Base-by-base conservation (phyloP, 2,888 invertebrate species). In the Cephus nigrinus region DNA sequence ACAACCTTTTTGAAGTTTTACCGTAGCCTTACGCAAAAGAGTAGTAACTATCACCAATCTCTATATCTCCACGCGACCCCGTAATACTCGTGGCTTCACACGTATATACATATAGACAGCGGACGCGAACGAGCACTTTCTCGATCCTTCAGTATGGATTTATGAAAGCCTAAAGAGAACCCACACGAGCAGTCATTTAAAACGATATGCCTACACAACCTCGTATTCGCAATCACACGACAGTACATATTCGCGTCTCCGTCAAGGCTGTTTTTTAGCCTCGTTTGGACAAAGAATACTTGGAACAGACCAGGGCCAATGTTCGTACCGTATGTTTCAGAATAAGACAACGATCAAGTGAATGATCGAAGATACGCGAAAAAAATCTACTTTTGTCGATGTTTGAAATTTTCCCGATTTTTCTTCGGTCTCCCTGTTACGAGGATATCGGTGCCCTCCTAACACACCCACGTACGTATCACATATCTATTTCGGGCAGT, bases 401-500 rank as follows among this genome's bases (percentile, higher is more conserved):
- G 9, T 9, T 23, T 9, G 23, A 23, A 40, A 55, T 55, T 15
- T 40, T 40, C 55, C 9, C 23, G 9, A 23, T 9, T 55, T 55
- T 55, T 55, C 55, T 55, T 23, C 23, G 2, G 55, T 55, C 9
- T 55, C 55, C 9, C 55, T 55, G 23, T 55, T 55, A 55, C 55
- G 55, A 55, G 55, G 55, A 23, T 55, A 55, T 55, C 55, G 55
- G 55, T 55, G 55, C 55, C 55, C 9, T 55, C 55, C 23, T 55
- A 55, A 33, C 71, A 71, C 83, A 87, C 87, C 81, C 87, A 87
- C 75, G 75, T 75, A 79, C 79, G 75, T 80, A 82, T 84, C 83
- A 80, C 80, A 79, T 85, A 78, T 84, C 90, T 90, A 90, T 90
- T 90, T 90, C 88, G 87, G 89, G 90, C 88, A 88, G 88, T 89